Conservation (phyloP, 1,140 invertebrate species). For the Antheraea pernyi region DNA sequence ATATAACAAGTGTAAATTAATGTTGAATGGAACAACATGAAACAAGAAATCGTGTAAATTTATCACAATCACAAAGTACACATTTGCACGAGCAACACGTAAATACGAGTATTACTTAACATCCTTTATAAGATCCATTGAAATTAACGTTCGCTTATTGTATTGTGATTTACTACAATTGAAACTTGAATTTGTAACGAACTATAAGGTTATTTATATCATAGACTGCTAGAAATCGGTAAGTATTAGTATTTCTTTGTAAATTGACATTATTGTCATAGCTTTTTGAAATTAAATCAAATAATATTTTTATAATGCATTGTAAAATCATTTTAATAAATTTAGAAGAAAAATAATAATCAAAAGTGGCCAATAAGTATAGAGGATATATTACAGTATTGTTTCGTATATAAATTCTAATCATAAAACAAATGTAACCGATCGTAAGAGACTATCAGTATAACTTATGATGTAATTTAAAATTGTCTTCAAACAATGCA, state of each 20-base stretch:
- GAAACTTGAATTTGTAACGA: neutral
- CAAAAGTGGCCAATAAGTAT: too few relatives aligned
- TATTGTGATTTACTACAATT: neutral
- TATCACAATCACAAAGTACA: constrained; percentile 7
- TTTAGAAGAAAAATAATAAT: too few relatives aligned
- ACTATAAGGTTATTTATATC: neutral
- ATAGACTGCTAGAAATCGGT: neutral
- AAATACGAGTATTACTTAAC: neutral
- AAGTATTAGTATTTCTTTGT: neutral
- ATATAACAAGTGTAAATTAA: constrained; percentile 16
- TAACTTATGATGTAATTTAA: constrained; percentile 6
- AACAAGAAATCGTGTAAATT: constrained; percentile 8
- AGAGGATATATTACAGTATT: too few relatives aligned
- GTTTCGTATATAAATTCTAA: too few relatives aligned
- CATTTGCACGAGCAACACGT: constrained; percentile 6
- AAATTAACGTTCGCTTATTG: neutral
- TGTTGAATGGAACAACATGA: constrained; percentile 7
- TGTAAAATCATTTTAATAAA: too few relatives aligned
- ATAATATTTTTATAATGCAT: too few relatives aligned
- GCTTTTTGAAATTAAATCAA: neutral
- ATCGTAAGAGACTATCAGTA: constrained; percentile 13
- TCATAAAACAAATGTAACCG: too few relatives aligned
- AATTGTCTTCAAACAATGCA: neutral
- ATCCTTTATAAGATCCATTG: neutral
- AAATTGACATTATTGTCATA: neutral